Conservation (phyloP, 2,113 vertebrate genomes). For the Macrotis lagotis region DNA sequence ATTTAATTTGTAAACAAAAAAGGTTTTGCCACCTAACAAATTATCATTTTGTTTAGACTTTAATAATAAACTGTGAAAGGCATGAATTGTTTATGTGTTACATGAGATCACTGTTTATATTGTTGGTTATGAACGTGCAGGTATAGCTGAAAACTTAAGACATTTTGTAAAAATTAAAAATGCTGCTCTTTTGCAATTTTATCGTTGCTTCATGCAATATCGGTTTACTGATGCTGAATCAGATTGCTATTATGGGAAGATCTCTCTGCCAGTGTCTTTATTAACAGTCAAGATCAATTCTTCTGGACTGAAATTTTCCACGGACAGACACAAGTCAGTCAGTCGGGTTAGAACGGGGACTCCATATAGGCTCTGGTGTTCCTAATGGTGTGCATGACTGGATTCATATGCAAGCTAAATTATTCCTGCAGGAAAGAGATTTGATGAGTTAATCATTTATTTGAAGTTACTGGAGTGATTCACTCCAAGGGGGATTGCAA, state of each 20-base stretch:
- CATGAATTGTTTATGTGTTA: slow-evolving; percentile 83
- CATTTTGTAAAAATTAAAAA: slow-evolving; percentile 87
- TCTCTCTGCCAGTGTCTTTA: slow-evolving; percentile 88
- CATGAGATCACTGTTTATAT: slow-evolving; percentile 85
- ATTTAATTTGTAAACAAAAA: slow-evolving; percentile 90
- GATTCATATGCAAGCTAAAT: slow-evolving; percentile 82
- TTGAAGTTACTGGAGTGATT: slow-evolving; percentile 31
- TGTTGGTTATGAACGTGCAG: slow-evolving; percentile 88
- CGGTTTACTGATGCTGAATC: slow-evolving; percentile 88
- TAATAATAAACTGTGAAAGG: slow-evolving; percentile 84
- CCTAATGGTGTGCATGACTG: slow-evolving; percentile 83
- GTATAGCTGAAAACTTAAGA: slow-evolving; percentile 86
- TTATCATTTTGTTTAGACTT: slow-evolving; percentile 83
- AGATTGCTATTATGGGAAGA: slow-evolving; percentile 87
- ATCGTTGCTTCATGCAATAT: slow-evolving; percentile 92
- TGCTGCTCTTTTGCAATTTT: slow-evolving; percentile 87
- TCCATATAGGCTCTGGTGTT: slow-evolving; percentile 84
- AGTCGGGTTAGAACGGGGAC: slow-evolving; percentile 83
- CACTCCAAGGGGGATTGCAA: slow-evolving; percentile 24
- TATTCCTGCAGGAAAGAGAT: slow-evolving; percentile 88
- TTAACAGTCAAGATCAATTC: slow-evolving; percentile 82
- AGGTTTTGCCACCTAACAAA: slow-evolving; percentile 85
- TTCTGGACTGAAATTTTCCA: slow-evolving; percentile 84
- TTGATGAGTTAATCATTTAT: slow-evolving; percentile 63
- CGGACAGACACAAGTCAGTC: slow-evolving; percentile 84